phyloP scores from a whole-genome alignment of 2,797 vertebrate genomes.

The Margarornis squamiger region DNA sequence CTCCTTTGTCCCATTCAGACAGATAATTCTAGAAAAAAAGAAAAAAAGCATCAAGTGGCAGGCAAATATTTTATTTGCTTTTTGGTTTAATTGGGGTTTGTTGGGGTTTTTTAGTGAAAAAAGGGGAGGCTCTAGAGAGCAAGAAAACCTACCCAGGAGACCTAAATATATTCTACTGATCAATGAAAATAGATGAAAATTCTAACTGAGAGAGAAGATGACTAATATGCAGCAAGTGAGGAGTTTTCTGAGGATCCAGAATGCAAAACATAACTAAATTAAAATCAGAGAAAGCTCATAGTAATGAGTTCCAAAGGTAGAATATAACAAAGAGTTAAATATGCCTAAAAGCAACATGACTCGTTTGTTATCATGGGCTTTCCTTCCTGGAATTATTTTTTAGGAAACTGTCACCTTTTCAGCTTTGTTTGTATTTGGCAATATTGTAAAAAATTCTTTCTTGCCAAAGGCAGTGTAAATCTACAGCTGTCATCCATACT shows the following conservation, averaged over 20 bases:
- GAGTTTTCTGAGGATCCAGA: neutral
- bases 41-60: neutral
- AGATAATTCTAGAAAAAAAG: neutral
- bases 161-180: neutral
- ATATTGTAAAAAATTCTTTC: neutral
- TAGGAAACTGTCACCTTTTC: conserved; percentile 50
- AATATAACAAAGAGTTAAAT: conserved; percentile 19
- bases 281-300: neutral
- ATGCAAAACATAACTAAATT: neutral
- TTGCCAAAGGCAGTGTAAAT: conserved; percentile 29
- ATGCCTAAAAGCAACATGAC: neutral
- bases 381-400: conserved; percentile 67
- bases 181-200: neutral
- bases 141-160: neutral
- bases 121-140: neutral
- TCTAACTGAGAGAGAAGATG: neutral
- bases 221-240: neutral
- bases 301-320: neutral
- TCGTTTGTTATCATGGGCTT: conserved; percentile 36
- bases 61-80: neutral
- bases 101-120: neutral
- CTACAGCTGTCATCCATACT: conserved; percentile 19
- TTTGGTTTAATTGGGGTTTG: neutral
- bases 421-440: conserved; percentile 49
- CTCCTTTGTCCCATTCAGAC: neutral